Evolutionary conservation across 1,140 invertebrate species (phyloP), one percentile per base, ranked within the genome.

Genomic region (Delia radicum): DNA sequence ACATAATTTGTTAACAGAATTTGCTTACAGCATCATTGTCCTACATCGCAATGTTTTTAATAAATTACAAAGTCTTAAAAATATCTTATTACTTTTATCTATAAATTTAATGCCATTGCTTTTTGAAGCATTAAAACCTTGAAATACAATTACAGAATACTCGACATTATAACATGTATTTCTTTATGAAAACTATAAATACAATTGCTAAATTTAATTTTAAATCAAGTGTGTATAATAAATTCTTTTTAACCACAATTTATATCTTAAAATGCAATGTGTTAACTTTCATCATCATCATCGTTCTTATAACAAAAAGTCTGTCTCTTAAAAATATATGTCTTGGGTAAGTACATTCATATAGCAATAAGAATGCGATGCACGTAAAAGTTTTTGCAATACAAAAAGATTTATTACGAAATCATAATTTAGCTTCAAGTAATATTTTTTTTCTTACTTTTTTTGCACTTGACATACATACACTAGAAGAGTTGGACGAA

Each of bases 331-430:
- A 33, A 33, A 33, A 33, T 33, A 1, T 33, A 10, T 33, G 3
- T 10, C 13, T 33, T 33, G 33, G 18, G 48, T 55, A 55, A 21
- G 21, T 55, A 55, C 24, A n/a, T 55, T 55, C 21, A 55, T n/a
- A n/a, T n/a, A n/a, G 24, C 48, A 8, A 55, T 55, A 55, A 18
- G 48, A 55, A 55, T 55, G 48, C 48, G 24, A 55, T 55, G 48
- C 48, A 55, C 48, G 48, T 55, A 55, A n/a, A 55, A 21, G 48
- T 55, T 55, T 55, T 55, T 55, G 48, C 48, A 55, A 55, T 55
- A 69, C n/a, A 21, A 33, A 69, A 69, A 33, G 65, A 69, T 69
- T 69, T 69, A 69, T 69, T 69, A 69, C 37, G 65, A 69, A 69
- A 69, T 69, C 65, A 69, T 69, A 69, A 69, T 69, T 69, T 69